Percentiles rank a stretch among this genome's conserved stretches.
Evolutionary conservation across 2,113 vertebrate species (phyloP).

Genomic region (Leptocoma aspasia): DNA sequence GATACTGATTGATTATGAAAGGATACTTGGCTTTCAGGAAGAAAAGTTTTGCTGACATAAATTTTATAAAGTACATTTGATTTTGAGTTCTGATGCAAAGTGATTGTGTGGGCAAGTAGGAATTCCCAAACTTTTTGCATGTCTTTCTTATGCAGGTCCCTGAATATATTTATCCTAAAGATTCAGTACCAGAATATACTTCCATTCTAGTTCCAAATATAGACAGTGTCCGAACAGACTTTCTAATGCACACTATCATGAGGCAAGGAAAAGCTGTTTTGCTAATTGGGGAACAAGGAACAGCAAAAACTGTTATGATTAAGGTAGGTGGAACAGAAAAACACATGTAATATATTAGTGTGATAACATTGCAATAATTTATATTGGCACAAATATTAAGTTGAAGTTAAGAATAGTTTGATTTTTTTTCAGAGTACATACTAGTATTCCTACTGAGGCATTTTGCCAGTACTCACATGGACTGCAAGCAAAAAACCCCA

Average conservation of each 20-base stretch:
- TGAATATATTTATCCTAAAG: slow-evolving; percentile 80
- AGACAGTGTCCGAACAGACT: slow-evolving; percentile 81
- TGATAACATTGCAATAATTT: background rate
- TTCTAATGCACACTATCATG: slow-evolving; percentile 79
- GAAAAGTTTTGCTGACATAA: background rate
- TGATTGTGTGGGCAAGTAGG: background rate
- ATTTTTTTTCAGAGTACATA: background rate
- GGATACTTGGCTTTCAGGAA: background rate
- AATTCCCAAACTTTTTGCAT: background rate
- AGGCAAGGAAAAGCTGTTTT: slow-evolving; percentile 83
- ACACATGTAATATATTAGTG: background rate
- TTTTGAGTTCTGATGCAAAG: background rate
- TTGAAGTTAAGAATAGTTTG: background rate
- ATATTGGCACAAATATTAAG: background rate
- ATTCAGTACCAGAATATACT: slow-evolving; percentile 78
- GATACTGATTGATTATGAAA: background rate
- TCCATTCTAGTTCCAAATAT: slow-evolving; percentile 86
- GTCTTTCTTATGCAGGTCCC: slow-evolving; percentile 71
- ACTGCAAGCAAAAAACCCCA: fast-evolving
- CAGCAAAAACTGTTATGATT: slow-evolving; percentile 85
- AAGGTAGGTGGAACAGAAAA: slow-evolving; percentile 69
- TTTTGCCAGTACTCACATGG: background rate
- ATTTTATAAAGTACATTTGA: background rate
- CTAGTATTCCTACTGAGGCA: background rate
- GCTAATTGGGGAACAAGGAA: slow-evolving; percentile 84